Percentiles rank a stretch among this genome's conserved stretches.
phyloP scores from a whole-genome alignment of 2,113 vertebrate species.

The Apteryx mantelli region DNA sequence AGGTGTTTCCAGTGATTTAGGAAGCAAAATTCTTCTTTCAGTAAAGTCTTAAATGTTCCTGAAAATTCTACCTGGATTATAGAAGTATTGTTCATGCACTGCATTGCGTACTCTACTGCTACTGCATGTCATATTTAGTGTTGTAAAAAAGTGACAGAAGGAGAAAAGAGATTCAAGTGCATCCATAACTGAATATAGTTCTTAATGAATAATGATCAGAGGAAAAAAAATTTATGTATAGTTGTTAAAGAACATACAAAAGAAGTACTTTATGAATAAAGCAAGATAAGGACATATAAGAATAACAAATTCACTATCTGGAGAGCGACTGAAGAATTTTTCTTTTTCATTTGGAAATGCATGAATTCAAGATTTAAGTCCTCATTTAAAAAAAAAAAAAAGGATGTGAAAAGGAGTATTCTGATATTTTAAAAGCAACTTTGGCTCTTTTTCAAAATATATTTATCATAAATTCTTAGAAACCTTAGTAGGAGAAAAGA shows the following conservation, averaged over 20 bases:
- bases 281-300: neutral
- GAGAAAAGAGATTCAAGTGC: neutral
- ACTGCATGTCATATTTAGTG: neutral
- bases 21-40: neutral
- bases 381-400: neutral
- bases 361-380: neutral
- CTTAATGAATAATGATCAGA: neutral
- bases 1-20: neutral
- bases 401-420: neutral
- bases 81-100: neutral
- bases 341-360: neutral
- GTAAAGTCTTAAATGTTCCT: neutral
- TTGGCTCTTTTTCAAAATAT: neutral
- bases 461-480: neutral
- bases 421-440: neutral
- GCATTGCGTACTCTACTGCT: neutral
- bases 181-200: neutral
- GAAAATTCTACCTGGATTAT: neutral
- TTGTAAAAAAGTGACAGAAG: neutral
- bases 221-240: neutral
- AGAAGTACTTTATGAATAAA: neutral
- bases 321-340: neutral
- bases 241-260: neutral
- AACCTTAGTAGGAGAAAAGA: neutral
- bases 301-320: neutral